Percentiles rank a stretch among this genome's conserved stretches.
Conservation (phyloP, 2,113 vertebrate genomes). For the Oceanites oceanicus region DNA sequence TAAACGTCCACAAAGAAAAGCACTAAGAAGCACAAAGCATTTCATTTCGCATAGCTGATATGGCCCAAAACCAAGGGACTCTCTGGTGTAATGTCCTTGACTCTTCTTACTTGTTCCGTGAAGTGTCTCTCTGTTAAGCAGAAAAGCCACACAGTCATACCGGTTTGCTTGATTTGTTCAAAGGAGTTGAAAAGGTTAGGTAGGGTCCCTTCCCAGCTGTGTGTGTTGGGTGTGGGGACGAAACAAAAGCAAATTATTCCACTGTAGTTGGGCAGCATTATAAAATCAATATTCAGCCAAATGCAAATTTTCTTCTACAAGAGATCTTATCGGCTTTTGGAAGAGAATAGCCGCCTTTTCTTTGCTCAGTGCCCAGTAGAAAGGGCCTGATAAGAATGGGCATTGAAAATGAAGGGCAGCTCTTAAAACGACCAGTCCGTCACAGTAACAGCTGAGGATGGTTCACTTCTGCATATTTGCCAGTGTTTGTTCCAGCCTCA, state of each 20-base stretch:
- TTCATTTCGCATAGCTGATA: not conserved
- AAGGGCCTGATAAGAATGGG: not conserved
- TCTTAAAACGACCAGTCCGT: not conserved
- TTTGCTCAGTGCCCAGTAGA: not conserved
- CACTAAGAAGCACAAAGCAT: not conserved
- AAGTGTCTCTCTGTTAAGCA: not conserved
- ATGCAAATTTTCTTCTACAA: not conserved
- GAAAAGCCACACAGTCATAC: not conserved
- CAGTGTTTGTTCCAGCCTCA: not conserved
- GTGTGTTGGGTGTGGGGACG: not conserved
- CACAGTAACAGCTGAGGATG: not conserved
- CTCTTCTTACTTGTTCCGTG: not conserved
- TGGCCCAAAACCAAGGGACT: not conserved
- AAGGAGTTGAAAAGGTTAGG: not conserved
- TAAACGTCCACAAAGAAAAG: not conserved
- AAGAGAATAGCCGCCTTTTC: not conserved
- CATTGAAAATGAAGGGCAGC: not conserved
- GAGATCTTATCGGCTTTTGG: not conserved
- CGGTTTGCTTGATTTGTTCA: not conserved
- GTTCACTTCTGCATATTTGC: not conserved
- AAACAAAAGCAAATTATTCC: not conserved
- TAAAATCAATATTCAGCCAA: not conserved
- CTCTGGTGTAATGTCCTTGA: not conserved
- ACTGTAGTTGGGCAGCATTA: not conserved
- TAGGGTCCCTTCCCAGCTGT: not conserved